Conservation (phyloP, 2,888 invertebrate genomes). For the Erannis defoliaria region DNA sequence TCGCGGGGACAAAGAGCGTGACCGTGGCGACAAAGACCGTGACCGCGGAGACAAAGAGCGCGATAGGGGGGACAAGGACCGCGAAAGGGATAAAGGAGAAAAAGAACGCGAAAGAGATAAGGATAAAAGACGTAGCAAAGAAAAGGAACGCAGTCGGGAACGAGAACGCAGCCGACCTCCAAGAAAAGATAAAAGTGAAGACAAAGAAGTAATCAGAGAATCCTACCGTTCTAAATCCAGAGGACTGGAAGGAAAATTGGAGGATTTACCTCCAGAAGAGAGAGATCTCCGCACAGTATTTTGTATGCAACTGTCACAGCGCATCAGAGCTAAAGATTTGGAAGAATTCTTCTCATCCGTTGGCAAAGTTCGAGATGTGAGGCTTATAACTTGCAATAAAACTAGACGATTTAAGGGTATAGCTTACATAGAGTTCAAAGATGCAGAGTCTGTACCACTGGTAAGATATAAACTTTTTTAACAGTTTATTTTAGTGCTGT, state of each 20-base stretch:
- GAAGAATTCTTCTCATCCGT: constrained; percentile 99
- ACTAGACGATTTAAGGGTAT: constrained; percentile 99
- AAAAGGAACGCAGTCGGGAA: constrained; percentile 67
- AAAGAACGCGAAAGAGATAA: constrained; percentile 68
- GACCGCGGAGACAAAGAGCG: constrained; percentile 55
- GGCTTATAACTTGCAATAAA: constrained; percentile 99
- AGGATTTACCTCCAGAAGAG: constrained; percentile 97
- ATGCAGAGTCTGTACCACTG: constrained; percentile 98
- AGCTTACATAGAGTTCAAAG: constrained; percentile 99
- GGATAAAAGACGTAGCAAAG: constrained; percentile 59
- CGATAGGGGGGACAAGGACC: constrained; percentile 70
- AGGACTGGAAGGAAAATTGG: constrained; percentile 87
- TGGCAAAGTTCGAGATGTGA: constrained; percentile 98
- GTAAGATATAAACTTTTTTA: constrained; percentile 79
- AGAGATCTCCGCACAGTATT: constrained; percentile 99
- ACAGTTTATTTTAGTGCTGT: neutral
- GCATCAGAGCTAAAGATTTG: constrained; percentile 96
- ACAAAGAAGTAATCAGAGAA: constrained; percentile 69
- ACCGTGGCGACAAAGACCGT: constrained; percentile 70
- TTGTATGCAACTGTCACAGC: constrained; percentile 98
- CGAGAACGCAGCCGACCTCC: constrained; percentile 60
- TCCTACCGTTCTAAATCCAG: constrained; percentile 76
- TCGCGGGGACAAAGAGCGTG: constrained; percentile 71
- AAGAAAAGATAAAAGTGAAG: constrained; percentile 70
- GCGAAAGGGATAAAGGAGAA: constrained; percentile 74